Base-by-base conservation (phyloP, 2,113 vertebrate genomes). In the Sinocyclocheilus maitianheensis region DNA sequence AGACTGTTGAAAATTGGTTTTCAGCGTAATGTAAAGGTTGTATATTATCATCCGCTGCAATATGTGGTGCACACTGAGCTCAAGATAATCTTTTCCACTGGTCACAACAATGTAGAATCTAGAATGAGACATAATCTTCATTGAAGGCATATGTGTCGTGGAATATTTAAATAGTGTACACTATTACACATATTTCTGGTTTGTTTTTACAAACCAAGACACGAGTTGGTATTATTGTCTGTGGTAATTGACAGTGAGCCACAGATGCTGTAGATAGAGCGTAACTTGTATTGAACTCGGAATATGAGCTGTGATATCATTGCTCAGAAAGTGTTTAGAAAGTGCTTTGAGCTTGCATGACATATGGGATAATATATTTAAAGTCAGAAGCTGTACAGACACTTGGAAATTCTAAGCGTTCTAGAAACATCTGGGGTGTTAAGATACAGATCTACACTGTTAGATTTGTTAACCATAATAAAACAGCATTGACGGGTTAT, bases 401-500 rank as follows among this genome's bases (percentile, higher is more conserved):
- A 85, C 76, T 78, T 26, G 37, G 46, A 77, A 83, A n/a, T 75
- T 88, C 79, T 74, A 88, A 79, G 86, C 71, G 75, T 46, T 90
- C 89, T 88, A 90, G 74, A 88, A 92, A 92, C 88, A 91, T 63
- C 86, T 89, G 83, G 86, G 53, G 72, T 87, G 84, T 65, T 65
- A 93, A 89, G 92, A 91, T 90, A 91, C 89, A 93, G 92, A 88
- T 86, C 91, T 85, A 92, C 88, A 85, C 90, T 89, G 88, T 94
- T 92, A 93, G 86, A 86, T 85, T 91, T 92, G 89, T 89, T 92
- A 91, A 93, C 92, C 90, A 87, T 89, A 93, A 90, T 92, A 34
- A 55, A 72, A 34, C 79, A 69, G 80, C 67, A 53, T 34, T 86
- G 78, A 60, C 14, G 51, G 18, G 65, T 74, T 80, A 80, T 72